Conservation (phyloP, 1,140 invertebrate species). For the Rhizoglyphus robini region DNA sequence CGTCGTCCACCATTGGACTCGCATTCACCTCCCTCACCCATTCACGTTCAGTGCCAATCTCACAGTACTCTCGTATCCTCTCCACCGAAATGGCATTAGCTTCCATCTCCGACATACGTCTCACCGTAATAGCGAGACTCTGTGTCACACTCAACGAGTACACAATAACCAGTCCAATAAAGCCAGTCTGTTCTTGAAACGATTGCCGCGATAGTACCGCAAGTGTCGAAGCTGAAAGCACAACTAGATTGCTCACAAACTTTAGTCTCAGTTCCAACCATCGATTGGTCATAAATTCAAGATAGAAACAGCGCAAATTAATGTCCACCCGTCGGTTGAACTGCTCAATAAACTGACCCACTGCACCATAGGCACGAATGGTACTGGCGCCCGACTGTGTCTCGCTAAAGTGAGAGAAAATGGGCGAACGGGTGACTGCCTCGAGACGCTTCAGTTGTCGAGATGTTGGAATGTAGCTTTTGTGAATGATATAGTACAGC, state of each 20-base stretch:
- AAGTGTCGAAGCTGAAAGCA: slow-evolving; percentile 56
- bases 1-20: slow-evolving; percentile 29
- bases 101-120: slow-evolving; percentile 46
- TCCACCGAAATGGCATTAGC: slow-evolving; percentile 52
- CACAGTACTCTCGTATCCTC: slow-evolving; percentile 44
- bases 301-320: slow-evolving; percentile 37
- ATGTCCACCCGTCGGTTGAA: slow-evolving; percentile 40
- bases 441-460: slow-evolving; percentile 41
- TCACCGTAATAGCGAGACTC: slow-evolving; percentile 44
- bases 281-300: slow-evolving; percentile 28
- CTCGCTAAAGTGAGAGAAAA: slow-evolving; percentile 39
- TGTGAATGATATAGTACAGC: slow-evolving; percentile 49
- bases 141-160: slow-evolving; percentile 64
- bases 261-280: slow-evolving; percentile 35
- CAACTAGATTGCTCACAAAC: slow-evolving; percentile 30
- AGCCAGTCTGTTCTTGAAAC: slow-evolving; percentile 45
- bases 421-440: slow-evolving; percentile 38
- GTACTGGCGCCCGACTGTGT: slow-evolving; percentile 32
- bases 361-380: slow-evolving; percentile 32
- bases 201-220: slow-evolving; percentile 57
- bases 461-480: slow-evolving; percentile 38
- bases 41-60: not conserved
- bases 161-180: slow-evolving; percentile 73
- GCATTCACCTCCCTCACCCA: not conserved
- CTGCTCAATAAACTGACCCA: slow-evolving; percentile 31